Base-by-base conservation (phyloP, 2,888 invertebrate genomes). In the Rhingia rostrata region DNA sequence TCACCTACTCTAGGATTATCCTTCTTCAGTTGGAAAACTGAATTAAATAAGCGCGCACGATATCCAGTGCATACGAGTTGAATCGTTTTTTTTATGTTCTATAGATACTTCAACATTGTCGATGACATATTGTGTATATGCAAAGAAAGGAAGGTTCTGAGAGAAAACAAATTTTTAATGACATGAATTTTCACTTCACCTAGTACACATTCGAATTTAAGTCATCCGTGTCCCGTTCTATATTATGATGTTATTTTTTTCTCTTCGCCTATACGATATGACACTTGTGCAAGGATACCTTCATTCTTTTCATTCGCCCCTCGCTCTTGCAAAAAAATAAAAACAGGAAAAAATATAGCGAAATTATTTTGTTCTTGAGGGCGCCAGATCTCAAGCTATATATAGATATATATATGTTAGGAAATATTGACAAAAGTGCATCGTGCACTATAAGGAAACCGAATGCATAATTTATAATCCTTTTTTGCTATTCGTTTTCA, bases 181-280 rank as follows among this genome's bases (percentile, higher is more conserved):
- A 84, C 80, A 84, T 84, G 84, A 80, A 84, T 80, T 84, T 80
- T 74, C 45, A 84, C 80, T 84, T 84, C 84, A 84, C 84, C 84
- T 84, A 84, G 80, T 84, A 84, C 69, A 84, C 80, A 84, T 84
- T 84, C 66, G 66, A 84, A 84, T 84, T 84, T 74, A 80, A 84
- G 84, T 80, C 84, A 80, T 39, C 74, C 80, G 80, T 73, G 54
- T 75, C 74, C 74, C 70, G 74, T 47, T 84, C 80, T 84, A 75
- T 74, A 74, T 84, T 45, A 6, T 22, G 22, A 22, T 22, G 22
- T 22, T 22, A 7, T 41, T 43, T 12, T 47, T 9, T 56, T 53
- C 56, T 41, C 4, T 39, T 53, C 58, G 45, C 60, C 7, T 60
- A 53, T 70, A 82, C 61, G 78, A 72, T 66, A 54, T 60, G 49